Percentiles rank a stretch among this genome's conserved stretches.
Conservation (phyloP, 2,113 vertebrate species). For the Ascaphus truei region DNA sequence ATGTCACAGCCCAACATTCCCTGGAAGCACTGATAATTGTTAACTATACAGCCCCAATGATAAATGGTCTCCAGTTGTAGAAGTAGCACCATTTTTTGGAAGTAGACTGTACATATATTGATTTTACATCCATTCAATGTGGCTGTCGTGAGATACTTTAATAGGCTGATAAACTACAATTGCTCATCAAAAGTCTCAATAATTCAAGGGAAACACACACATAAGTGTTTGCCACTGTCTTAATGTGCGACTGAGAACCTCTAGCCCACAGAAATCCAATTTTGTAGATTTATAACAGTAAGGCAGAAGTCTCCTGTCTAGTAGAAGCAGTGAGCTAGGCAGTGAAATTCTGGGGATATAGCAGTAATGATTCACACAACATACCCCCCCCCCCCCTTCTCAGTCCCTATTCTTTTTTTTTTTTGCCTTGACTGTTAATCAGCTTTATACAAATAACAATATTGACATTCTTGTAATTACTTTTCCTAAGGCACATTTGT, state of each 20-base stretch:
- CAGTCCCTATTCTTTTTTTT: neutral
- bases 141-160: conserved; percentile 68
- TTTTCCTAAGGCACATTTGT: conserved; percentile 61
- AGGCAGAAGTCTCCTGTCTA: conserved; percentile 64
- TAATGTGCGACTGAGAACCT: conserved; percentile 68
- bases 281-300: conserved; percentile 75
- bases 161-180: conserved; percentile 75
- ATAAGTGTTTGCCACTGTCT: conserved; percentile 48
- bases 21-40: conserved; percentile 67
- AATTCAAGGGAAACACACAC: conserved; percentile 72
- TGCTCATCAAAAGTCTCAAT: conserved; percentile 77
- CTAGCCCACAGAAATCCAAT: conserved; percentile 67
- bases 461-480: conserved; percentile 74
- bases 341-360: conserved; percentile 63
- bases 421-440: conserved; percentile 68
- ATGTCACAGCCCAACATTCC: conserved; percentile 61
- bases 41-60: conserved; percentile 64
- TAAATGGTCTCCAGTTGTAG: conserved; percentile 52
- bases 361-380: conserved; percentile 65
- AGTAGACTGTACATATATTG: conserved; percentile 71
- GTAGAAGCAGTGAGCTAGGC: conserved; percentile 60
- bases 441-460: conserved; percentile 68
- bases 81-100: conserved; percentile 67
- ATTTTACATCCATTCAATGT: conserved; percentile 77
- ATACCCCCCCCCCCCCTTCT: conserved; percentile 37